Conservation (phyloP, 92 coral and sea anemone genomes). For the Porites lobata region DNA sequence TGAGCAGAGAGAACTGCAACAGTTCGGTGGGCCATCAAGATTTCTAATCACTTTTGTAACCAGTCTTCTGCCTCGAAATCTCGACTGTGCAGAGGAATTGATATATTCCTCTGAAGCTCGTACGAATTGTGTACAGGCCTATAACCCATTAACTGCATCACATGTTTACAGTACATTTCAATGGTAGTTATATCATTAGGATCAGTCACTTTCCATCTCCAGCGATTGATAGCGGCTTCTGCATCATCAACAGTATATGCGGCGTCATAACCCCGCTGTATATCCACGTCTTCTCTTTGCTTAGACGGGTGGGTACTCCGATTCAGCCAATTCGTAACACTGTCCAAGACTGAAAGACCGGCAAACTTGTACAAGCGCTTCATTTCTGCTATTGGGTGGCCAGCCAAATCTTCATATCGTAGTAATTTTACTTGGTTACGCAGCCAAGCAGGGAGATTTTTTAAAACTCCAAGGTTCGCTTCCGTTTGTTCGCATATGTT, state of each 20-base stretch:
- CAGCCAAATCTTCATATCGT: slow-evolving; percentile 55
- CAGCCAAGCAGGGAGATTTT: slow-evolving; percentile 8
- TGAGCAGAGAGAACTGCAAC: too few relatives aligned
- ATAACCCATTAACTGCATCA: slow-evolving; percentile 43
- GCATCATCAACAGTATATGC: slow-evolving; percentile 34
- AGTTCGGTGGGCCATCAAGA: too few relatives aligned
- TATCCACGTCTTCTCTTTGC: slow-evolving; percentile 2
- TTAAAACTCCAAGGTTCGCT: slow-evolving; percentile 16
- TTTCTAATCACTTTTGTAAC: not conserved
- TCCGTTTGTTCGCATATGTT: slow-evolving; percentile 33
- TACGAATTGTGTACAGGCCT: slow-evolving; percentile 30
- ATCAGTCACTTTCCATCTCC: slow-evolving; percentile 43
- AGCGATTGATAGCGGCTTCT: slow-evolving; percentile 37
- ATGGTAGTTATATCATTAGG: slow-evolving; percentile 21
- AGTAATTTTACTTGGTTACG: slow-evolving; percentile 3
- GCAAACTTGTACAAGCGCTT: slow-evolving; percentile 41
- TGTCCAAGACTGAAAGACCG: slow-evolving; percentile 19
- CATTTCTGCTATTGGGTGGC: slow-evolving; percentile 28
- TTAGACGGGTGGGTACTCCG: slow-evolving; percentile 33
- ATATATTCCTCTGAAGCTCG: slow-evolving; percentile 18
- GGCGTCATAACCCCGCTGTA: not conserved
- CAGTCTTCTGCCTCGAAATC: slow-evolving; percentile 31
- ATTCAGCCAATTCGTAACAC: slow-evolving; percentile 29
- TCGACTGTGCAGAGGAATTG: slow-evolving; percentile 30
- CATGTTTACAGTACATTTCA: slow-evolving; percentile 41